Evolutionary conservation across 2,888 invertebrate species (phyloP).

Genomic region (Chironomus tentans): DNA sequence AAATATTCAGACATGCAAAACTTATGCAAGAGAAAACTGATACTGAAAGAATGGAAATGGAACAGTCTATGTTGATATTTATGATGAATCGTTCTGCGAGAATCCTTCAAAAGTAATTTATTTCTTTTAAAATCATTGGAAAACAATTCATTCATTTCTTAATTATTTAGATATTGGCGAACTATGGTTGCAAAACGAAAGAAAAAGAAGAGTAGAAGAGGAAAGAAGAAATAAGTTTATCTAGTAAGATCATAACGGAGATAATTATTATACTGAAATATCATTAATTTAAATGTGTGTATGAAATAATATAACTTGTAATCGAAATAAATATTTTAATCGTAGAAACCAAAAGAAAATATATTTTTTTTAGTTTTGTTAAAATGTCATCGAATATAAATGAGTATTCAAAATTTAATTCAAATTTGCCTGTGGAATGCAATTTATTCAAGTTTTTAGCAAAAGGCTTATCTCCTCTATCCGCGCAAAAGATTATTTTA

Average conservation of each 20-base stretch:
- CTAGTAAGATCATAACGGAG: not conserved
- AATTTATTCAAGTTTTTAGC: no score
- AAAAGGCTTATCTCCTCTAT: no score
- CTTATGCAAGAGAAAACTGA: slow-evolving; percentile 17
- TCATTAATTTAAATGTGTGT: no score
- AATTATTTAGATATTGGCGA: slow-evolving; percentile 32
- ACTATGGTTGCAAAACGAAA: slow-evolving; percentile 31
- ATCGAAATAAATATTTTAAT: not conserved
- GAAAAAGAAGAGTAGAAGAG: slow-evolving; percentile 30
- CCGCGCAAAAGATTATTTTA: no score
- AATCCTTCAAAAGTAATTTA: slow-evolving; percentile 37
- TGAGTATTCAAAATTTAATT: no score
- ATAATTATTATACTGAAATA: no score
- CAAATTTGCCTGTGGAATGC: no score
- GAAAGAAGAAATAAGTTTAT: slow-evolving; percentile 28
- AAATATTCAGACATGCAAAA: not conserved
- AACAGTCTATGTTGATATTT: slow-evolving; percentile 29
- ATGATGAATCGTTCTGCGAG: slow-evolving; percentile 35
- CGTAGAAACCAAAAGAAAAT: not conserved
- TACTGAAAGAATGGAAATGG: slow-evolving; percentile 4
- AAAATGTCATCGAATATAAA: no score
- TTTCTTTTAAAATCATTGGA: not conserved
- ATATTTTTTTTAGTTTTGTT: no score
- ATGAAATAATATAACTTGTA: no score
- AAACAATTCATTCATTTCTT: not conserved